Conservation (phyloP, 2,888 invertebrate species). For the Drosophila nr. fundita region DNA sequence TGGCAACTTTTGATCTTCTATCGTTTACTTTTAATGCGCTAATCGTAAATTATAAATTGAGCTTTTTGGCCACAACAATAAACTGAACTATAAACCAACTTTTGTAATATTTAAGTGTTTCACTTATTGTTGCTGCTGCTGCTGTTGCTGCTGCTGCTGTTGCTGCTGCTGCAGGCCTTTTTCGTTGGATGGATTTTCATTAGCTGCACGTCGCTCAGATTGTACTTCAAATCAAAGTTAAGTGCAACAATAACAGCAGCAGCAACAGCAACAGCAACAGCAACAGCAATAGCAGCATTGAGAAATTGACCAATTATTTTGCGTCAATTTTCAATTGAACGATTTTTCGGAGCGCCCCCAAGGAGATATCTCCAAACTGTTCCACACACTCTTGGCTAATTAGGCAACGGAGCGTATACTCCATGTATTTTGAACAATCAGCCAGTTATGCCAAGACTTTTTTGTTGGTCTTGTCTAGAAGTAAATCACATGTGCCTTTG, state of each 20-base stretch:
- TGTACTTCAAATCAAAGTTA: slow-evolving; percentile 78
- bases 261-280: slow-evolving; percentile 10
- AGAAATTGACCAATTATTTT: slow-evolving; percentile 69
- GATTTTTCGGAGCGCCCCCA: slow-evolving; percentile 39
- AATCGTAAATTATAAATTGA: slow-evolving; percentile 71
- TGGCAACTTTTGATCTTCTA: slow-evolving; percentile 58
- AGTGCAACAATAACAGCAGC: slow-evolving; percentile 60
- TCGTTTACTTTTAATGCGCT: slow-evolving; percentile 75
- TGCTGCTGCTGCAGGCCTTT: slow-evolving; percentile 50
- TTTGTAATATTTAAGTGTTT: slow-evolving; percentile 77
- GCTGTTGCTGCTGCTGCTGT: slow-evolving; percentile 2
- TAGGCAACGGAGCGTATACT: slow-evolving; percentile 68
- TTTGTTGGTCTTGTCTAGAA: slow-evolving; percentile 21
- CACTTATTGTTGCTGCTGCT: slow-evolving; percentile 5
- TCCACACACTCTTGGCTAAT: slow-evolving; percentile 54
- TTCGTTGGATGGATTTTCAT: slow-evolving; percentile 44
- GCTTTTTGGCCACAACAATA: slow-evolving; percentile 35
- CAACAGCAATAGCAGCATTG: slow-evolving; percentile 42
- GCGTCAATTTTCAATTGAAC: slow-evolving; percentile 68
- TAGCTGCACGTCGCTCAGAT: slow-evolving; percentile 52
- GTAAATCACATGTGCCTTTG: slow-evolving; percentile 37
- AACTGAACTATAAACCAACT: slow-evolving; percentile 49
- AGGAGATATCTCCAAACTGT: slow-evolving; percentile 34
- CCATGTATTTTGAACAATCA: slow-evolving; percentile 16
- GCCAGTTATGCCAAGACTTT: background rate